Evolutionary conservation across 2,113 vertebrate genomes (phyloP).

Genomic region (Lagopus leucura): DNA sequence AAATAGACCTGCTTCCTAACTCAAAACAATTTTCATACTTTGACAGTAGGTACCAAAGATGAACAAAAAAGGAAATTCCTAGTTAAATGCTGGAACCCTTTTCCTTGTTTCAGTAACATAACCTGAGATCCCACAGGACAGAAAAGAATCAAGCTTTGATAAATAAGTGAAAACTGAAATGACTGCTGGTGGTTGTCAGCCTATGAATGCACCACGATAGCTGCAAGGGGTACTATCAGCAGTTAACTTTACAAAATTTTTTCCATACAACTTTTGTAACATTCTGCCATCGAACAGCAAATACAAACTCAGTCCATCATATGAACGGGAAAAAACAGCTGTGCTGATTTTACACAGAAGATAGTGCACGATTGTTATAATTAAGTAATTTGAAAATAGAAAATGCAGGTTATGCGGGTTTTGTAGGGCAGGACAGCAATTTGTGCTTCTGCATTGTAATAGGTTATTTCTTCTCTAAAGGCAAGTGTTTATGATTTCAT

Average conservation of each 20-base stretch:
- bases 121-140: neutral
- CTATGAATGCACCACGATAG: neutral
- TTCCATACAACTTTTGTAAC: neutral
- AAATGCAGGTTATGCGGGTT: neutral
- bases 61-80: neutral
- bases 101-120: neutral
- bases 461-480: constrained; percentile 35
- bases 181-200: neutral
- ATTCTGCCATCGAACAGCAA: neutral
- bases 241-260: neutral
- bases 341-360: neutral
- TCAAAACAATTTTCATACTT: neutral
- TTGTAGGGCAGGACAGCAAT: neutral
- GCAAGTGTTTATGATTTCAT: constrained; percentile 41
- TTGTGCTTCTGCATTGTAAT: constrained; percentile 43
- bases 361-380: neutral
- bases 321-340: neutral
- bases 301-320: neutral
- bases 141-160: neutral
- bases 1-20: neutral
- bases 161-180: neutral
- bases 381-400: constrained; percentile 27
- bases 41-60: neutral
- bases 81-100: neutral
- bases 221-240: neutral